Evolutionary conservation across 2,113 vertebrate species (phyloP), one percentile per base, ranked within the genome.

Genomic region (Sprattus sprattus): DNA sequence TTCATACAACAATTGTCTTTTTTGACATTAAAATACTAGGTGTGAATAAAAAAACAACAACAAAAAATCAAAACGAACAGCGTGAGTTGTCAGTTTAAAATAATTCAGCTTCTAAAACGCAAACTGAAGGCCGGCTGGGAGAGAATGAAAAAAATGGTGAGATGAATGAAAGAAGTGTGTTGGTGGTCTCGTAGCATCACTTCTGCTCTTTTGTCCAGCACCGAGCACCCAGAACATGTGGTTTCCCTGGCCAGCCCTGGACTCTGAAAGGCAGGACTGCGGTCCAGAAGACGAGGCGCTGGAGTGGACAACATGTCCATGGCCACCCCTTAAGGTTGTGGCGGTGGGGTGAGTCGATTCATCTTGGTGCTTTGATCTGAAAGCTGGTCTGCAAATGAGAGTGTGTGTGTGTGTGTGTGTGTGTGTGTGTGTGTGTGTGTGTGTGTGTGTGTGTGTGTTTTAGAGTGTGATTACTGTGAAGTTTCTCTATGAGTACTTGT

Each of bases 41-140:
- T 85, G 84, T 64, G 44, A 91, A 88, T 47, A 49, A 71, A 71
- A 28, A 67, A 28, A 82, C 20, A 67, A 87, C 85, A 85, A 89
- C 91, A 92, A 90, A 92, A 92, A 83, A 86, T 87, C 50, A 82
- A 82, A 87, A 89, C 84, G 89, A 82, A 90, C 87, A 87, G 84
- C 75, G 71, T 16, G 71, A 78, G 71, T 78, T 78, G 89, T 86
- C 82, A 88, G 89, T 89, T 92, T 92, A 87, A 93, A 91, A 94
- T 89, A 90, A 89, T 92, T 91, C 89, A 85, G 88, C 87, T 89
- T 92, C 92, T 94, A 93, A 89, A 81, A 90, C 87, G 89, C 89
- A 91, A 92, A 93, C 90, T 81, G 89, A 93, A 89, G 85, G 50
- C 84, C 60, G 85, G 83, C 25, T 15, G 11, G 39, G 28, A 78